A percentile compares a stretch with the other conserved stretches of the same genome.
phyloP scores from a whole-genome alignment of 53 echinoderm and acorn worm species.

The Zoroaster sp. region DNA sequence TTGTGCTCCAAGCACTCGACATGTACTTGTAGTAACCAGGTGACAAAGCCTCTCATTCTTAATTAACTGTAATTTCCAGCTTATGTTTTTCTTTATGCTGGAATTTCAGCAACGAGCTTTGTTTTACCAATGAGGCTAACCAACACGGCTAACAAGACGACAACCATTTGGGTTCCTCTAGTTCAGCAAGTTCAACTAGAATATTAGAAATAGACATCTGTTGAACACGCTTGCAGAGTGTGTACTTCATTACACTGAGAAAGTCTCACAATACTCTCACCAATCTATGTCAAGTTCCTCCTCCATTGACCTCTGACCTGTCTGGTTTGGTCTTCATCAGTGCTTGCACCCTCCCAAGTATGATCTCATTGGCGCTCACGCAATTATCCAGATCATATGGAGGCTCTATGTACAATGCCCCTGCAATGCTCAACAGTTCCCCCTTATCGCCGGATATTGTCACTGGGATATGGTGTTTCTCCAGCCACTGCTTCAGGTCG shows the following conservation, averaged over 20 bases:
- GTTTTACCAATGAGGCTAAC: no score
- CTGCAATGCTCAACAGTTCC: conserved; percentile 72
- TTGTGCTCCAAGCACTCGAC: no score
- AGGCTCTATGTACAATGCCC: conserved; percentile 85
- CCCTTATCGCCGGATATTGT: conserved; percentile 64
- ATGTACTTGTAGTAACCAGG: no score
- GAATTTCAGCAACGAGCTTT: no score
- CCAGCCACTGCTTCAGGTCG: conserved; percentile 79
- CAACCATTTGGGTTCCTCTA: no score
- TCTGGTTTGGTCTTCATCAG: conserved; percentile 75
- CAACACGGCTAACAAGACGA: no score
- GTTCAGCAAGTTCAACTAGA: neutral
- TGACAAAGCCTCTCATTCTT: no score
- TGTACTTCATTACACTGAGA: neutral
- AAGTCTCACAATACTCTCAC: neutral
- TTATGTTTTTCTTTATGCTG: no score
- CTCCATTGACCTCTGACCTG: neutral
- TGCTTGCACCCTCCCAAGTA: conserved; percentile 82
- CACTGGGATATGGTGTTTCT: conserved; percentile 82
- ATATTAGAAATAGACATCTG: neutral
- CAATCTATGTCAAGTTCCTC: neutral
- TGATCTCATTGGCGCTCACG: conserved; percentile 93
- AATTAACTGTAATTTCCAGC: no score
- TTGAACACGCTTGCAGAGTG: neutral
- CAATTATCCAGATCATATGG: conserved; percentile 87